These are phyloP conservation scores for Tapera naevia DNA, from an alignment of 2,797 vertebrate genomes.

Conservation along the genomic window DNA sequence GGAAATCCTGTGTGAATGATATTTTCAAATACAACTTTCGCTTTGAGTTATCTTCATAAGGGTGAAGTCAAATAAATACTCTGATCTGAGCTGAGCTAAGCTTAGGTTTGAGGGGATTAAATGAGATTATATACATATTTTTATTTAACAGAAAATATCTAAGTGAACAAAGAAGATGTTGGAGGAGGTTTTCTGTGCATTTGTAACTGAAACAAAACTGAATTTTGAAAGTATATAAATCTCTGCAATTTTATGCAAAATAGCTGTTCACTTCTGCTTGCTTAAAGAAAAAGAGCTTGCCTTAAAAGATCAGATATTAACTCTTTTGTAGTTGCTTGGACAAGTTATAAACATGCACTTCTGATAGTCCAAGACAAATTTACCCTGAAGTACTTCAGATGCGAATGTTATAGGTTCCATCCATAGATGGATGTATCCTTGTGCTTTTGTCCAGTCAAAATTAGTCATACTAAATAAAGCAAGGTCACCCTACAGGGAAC, in stretches of 20 bases:
- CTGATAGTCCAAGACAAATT: not conserved
- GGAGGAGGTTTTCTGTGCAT: not conserved
- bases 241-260: conserved; percentile 33
- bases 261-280: not conserved
- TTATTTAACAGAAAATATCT: not conserved
- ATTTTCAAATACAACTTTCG: not conserved
- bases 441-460: not conserved
- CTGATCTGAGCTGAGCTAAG: not conserved
- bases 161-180: not conserved
- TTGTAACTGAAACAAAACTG: not conserved
- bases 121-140: not conserved
- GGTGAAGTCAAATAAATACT: not conserved
- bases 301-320: not conserved
- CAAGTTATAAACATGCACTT: not conserved
- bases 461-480: not conserved
- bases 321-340: not conserved
- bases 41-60: not conserved
- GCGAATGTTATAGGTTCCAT: not conserved
- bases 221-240: conserved; percentile 7
- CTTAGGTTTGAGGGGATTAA: not conserved
- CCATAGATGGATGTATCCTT: not conserved
- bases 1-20: not conserved
- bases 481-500: not conserved
- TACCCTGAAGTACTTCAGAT: not conserved
- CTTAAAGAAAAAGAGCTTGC: not conserved